Base-by-base conservation (phyloP, 2,797 vertebrate species). In the Knipowitschia caucasica region DNA sequence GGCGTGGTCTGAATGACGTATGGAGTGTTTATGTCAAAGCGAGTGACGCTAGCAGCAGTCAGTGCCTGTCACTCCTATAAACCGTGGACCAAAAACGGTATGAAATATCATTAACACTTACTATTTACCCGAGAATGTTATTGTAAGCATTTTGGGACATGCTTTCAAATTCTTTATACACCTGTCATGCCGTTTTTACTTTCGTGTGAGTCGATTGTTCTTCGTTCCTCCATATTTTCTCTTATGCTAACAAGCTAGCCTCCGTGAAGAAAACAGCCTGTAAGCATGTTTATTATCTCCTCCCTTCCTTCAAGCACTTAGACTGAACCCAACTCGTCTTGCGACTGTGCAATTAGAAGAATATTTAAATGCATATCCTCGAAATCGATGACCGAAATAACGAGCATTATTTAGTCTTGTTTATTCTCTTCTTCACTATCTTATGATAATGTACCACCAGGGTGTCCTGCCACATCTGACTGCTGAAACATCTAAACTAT, bases 1-100 rank as follows among this genome's bases (percentile, higher is more conserved):
- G 87, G 84, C 81, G 82, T 83, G 82, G 68, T 54, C 24, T 18
- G 7, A 10, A 56, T 78, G 74, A 84, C 83, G 80, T 54, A 7
- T n/a, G 12, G 51, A 89, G 53, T 90, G 86, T 90, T 90, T 85
- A 77, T 77, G 85, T 80, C 40, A 43, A 68, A n/a, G 51, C 23
- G 52, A 68, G 56, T 31, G 46, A 59, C 60, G 1, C 18, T 45
- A 29, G 25, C 44, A 56, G 20, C 64, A 5, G 49, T 53, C 23
- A 14, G 0, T 1, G 40, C 26, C 56, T 56, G 59, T 43, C 67
- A 69, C 54, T 69, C 45, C 67, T 63, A 46, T 66, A 65, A 25
- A 64, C 43, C 39, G 57, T 52, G 71, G 53, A 65, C 62, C 55
- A 18, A 5, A 56, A 77, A 80, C 75, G 85, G 87, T 89, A 79